Conservation (phyloP, 2,113 vertebrate genomes). For the Collichthys lucidus region DNA sequence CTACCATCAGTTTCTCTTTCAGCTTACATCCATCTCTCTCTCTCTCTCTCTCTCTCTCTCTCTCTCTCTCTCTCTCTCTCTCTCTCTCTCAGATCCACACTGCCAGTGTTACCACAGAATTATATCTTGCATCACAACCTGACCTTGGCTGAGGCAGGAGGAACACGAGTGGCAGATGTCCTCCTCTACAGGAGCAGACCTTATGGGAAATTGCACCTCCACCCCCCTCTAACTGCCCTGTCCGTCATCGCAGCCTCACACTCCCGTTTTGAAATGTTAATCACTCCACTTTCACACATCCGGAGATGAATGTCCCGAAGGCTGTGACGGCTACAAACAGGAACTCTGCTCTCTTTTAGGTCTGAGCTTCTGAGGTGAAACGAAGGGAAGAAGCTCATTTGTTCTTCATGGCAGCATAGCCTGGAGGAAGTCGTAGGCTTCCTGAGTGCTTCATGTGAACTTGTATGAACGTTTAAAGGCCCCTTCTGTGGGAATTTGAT, state of each 20-base stretch:
- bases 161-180: conserved; percentile 55
- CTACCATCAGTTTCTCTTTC: not conserved
- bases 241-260: conserved; percentile 4
- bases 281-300: conserved; percentile 13
- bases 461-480: not conserved
- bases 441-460: not conserved
- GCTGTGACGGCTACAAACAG: not conserved
- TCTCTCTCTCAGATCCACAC: not conserved
- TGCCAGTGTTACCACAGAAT: not conserved
- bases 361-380: conserved; percentile 16
- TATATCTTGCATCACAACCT: not conserved
- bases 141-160: conserved; percentile 30
- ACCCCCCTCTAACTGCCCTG: not conserved
- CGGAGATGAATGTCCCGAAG: not conserved
- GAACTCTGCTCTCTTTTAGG: not conserved
- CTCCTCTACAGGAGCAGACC: conserved; percentile 50
- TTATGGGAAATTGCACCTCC: conserved; percentile 1
- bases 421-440: not conserved
- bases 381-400: conserved; percentile 7
- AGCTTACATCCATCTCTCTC: not conserved
- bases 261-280: not conserved
- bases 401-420: not conserved
- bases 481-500: too few species aligned
- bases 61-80: too few species aligned
- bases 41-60: not conserved